Evolutionary conservation across 2,888 invertebrate genomes (phyloP).

Genomic region (Troilus luridus): DNA sequence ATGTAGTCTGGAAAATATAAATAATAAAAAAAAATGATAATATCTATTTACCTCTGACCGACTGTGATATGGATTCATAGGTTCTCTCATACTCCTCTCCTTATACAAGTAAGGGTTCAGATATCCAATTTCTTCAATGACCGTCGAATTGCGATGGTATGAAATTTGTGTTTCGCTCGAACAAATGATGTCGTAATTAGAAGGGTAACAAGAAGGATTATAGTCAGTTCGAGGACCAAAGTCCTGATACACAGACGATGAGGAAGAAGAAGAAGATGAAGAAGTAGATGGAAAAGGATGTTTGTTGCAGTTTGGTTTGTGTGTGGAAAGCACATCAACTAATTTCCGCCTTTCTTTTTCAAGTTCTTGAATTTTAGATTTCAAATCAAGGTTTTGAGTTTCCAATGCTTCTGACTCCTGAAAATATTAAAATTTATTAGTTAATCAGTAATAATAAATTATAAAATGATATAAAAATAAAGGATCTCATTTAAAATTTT

Average conservation of each 20-base stretch:
- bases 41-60: slow-evolving; percentile 18
- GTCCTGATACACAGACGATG: slow-evolving; percentile 43
- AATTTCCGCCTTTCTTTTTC: slow-evolving; percentile 84
- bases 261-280: slow-evolving; percentile 56
- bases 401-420: slow-evolving; percentile 87
- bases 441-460: background rate
- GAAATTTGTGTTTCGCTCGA: slow-evolving; percentile 21
- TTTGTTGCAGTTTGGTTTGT: slow-evolving; percentile 80
- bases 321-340: slow-evolving; percentile 83
- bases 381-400: slow-evolving; percentile 87
- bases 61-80: slow-evolving; percentile 18
- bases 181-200: slow-evolving; percentile 44
- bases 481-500: too few relatives aligned
- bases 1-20: background rate
- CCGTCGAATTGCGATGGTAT: slow-evolving; percentile 36
- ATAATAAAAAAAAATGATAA: background rate
- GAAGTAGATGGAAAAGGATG: slow-evolving; percentile 62
- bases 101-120: slow-evolving; percentile 44
- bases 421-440: slow-evolving; percentile 56
- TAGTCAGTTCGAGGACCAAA: slow-evolving; percentile 43
- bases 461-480: background rate
- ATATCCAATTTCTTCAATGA: slow-evolving; percentile 50
- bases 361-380: slow-evolving; percentile 85
- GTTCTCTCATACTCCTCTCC: slow-evolving; percentile 39
- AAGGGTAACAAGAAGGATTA: slow-evolving; percentile 48